Percentiles rank a stretch among this genome's conserved stretches.
Conservation (phyloP, 2,113 vertebrate species). For the Eurystomus gularis region DNA sequence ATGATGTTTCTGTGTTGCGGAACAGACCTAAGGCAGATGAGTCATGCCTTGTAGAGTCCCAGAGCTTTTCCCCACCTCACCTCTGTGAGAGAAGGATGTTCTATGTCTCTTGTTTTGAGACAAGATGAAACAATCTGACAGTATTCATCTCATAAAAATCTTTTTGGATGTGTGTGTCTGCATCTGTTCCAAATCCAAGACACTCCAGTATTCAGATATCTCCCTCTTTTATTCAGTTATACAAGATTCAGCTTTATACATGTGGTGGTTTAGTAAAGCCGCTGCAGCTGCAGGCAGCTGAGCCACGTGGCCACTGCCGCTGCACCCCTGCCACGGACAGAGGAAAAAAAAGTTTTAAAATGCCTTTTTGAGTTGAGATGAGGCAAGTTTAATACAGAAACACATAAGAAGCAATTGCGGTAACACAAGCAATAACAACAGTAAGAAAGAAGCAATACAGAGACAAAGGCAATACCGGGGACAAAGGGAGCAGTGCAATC, state of each 20-base stretch:
- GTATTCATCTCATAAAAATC: background rate
- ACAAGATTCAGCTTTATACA: background rate
- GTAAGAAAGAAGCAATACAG: too few species aligned
- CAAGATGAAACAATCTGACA: background rate
- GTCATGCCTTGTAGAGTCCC: background rate
- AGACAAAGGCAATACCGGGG: too few species aligned
- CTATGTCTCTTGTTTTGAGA: background rate
- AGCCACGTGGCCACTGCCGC: too few species aligned
- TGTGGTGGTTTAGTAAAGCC: too few species aligned
- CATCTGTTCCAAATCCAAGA: background rate
- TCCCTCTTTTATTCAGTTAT: background rate
- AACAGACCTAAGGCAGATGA: background rate
- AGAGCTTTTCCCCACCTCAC: background rate
- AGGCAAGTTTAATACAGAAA: too few species aligned
- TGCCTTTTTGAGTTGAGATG: too few species aligned
- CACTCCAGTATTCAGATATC: background rate
- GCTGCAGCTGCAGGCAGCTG: too few species aligned
- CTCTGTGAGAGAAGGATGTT: background rate
- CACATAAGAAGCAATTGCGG: too few species aligned
- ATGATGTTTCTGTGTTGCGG: accelerated
- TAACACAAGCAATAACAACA: too few species aligned
- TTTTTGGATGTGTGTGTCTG: background rate
- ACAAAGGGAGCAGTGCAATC: too few species aligned
- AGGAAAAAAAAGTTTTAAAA: too few species aligned
- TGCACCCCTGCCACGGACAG: too few species aligned